These are phyloP conservation scores for Crocidura indochinensis DNA, from an alignment of 2,797 vertebrate genomes.

Conservation along the genomic window DNA sequence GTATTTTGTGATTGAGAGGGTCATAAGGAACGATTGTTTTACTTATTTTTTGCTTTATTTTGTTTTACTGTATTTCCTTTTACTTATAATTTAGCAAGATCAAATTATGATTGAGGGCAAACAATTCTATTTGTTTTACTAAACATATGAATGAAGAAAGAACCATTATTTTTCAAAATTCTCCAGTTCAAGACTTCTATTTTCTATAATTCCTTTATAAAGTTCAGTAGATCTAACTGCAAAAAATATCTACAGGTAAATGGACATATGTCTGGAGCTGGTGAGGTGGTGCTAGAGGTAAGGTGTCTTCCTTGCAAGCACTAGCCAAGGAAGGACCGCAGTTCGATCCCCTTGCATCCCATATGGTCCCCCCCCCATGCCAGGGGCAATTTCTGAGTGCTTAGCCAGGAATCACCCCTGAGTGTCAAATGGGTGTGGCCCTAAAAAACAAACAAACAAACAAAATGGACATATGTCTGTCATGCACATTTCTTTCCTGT, in stretches of 20 bases:
- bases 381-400: no score
- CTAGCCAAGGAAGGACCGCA: no score
- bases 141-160: constrained; percentile 56
- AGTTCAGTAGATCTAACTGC: neutral
- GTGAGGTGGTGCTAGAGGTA: no score
- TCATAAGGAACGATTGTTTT: constrained; percentile 70
- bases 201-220: neutral
- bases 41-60: constrained; percentile 40
- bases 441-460: no score
- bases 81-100: constrained; percentile 10
- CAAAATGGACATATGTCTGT: neutral
- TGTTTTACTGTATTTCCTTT: constrained; percentile 62
- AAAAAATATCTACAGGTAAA: neutral
- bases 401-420: no score
- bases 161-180: constrained; percentile 14
- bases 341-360: no score
- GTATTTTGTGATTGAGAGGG: constrained; percentile 76
- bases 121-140: neutral
- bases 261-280: no score
- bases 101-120: constrained; percentile 41
- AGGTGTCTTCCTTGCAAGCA: no score
- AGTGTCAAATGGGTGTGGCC: no score
- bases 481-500: neutral
- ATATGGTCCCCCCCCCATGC: no score
- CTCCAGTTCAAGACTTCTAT: neutral